These are phyloP conservation scores for Melanerpes aurifrons DNA, from an alignment of 2,113 vertebrate species.

Conservation along the genomic window DNA sequence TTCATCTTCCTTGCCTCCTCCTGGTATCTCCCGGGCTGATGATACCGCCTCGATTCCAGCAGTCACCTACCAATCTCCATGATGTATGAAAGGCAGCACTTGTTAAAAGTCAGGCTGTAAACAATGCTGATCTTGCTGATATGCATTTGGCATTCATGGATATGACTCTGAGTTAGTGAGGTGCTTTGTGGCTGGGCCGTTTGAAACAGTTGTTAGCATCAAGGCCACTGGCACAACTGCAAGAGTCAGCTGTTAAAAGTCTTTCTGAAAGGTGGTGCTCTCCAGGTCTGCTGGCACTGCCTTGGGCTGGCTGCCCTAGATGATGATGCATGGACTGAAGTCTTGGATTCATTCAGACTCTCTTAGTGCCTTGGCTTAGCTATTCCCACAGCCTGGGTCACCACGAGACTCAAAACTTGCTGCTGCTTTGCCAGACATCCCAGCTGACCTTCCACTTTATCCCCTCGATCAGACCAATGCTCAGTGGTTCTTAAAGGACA, in stretches of 20 bases:
- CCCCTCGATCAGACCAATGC: background rate
- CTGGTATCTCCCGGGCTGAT: background rate
- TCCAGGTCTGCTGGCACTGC: background rate
- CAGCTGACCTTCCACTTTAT: background rate
- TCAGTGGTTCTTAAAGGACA: background rate
- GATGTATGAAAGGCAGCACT: conserved; percentile 42
- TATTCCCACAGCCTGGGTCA: background rate
- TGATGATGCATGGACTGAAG: background rate
- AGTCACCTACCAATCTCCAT: conserved; percentile 31
- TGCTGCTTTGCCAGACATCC: background rate
- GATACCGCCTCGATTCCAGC: background rate
- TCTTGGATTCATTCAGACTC: background rate
- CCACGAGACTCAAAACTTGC: background rate
- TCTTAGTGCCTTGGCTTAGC: background rate
- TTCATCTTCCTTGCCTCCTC: conserved; percentile 49
- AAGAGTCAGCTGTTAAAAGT: background rate
- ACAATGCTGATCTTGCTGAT: conserved; percentile 66
- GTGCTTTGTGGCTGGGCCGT: background rate
- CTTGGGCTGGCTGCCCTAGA: background rate
- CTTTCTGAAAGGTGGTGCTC: background rate
- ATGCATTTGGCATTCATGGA: conserved; percentile 54
- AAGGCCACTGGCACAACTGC: background rate
- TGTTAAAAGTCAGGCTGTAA: conserved; percentile 54
- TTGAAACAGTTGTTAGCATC: background rate
- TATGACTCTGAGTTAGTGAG: conserved; percentile 2